Evolutionary conservation across 1,140 invertebrate genomes (phyloP).

Genomic region (Anadara kagoshimensis): DNA sequence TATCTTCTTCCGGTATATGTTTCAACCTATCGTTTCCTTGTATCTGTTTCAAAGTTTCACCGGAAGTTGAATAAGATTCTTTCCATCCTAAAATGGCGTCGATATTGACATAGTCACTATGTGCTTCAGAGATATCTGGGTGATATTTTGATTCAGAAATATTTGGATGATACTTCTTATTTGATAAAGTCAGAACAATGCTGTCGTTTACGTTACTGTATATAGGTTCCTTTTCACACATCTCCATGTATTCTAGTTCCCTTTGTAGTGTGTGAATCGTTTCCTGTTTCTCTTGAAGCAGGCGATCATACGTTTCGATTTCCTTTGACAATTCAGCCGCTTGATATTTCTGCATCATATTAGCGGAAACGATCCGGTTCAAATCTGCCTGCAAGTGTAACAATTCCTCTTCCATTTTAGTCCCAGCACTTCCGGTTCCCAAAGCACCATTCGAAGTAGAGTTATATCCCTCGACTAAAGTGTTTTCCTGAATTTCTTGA

Average conservation of each 20-base stretch:
- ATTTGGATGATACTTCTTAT: not conserved
- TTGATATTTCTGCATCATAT: constrained; percentile 78
- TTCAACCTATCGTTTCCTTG: not conserved
- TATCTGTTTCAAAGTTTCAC: not conserved
- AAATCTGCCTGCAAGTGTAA: constrained; percentile 59
- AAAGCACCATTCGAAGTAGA: constrained; percentile 19
- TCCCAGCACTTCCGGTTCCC: constrained; percentile 13
- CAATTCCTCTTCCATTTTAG: constrained; percentile 78
- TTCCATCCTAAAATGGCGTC: constrained; percentile 20
- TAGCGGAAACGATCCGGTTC: constrained; percentile 63
- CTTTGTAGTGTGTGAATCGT: constrained; percentile 79
- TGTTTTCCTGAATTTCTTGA: constrained; percentile 38
- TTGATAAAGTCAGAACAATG: not conserved
- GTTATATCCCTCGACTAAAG: too few species aligned
- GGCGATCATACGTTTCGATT: constrained; percentile 79
- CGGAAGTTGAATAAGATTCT: not conserved
- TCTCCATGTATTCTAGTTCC: constrained; percentile 80
- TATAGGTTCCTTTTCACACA: constrained; percentile 41
- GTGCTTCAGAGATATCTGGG: not conserved
- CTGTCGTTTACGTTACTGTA: not conserved
- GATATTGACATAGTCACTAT: constrained; percentile 36
- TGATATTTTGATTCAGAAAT: not conserved
- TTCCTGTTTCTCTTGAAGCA: constrained; percentile 79
- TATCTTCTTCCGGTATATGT: not conserved
- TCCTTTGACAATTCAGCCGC: constrained; percentile 80